Evolutionary conservation across 2,888 invertebrate genomes (phyloP).

Genomic region (Mechanitis mazaeus): DNA sequence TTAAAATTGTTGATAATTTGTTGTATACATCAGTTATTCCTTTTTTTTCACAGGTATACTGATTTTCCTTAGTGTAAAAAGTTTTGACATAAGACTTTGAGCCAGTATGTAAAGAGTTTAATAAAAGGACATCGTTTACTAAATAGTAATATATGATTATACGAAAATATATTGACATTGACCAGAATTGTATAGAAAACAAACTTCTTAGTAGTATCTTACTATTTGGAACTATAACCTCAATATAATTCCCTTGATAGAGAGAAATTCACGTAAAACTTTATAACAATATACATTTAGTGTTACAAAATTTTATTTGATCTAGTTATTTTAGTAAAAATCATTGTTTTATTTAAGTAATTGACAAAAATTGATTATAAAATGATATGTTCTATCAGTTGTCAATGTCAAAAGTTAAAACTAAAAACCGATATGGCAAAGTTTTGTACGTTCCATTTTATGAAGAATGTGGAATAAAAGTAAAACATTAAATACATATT

Average conservation of each 20-base stretch:
- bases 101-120: constrained; percentile 33
- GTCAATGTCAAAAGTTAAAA: constrained; percentile 16
- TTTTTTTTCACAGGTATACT: constrained; percentile 40
- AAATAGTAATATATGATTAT: constrained; percentile 27
- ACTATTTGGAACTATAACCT: constrained; percentile 32
- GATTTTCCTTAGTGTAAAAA: constrained; percentile 53
- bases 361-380: constrained; percentile 9
- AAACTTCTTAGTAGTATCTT: constrained; percentile 15
- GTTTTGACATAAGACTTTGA: constrained; percentile 45
- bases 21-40: constrained; percentile 32
- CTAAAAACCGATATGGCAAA: neutral
- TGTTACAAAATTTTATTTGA: neutral
- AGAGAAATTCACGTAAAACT: too few species aligned
- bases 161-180: constrained; percentile 40
- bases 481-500: too few species aligned
- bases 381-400: constrained; percentile 41
- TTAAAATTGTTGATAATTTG: constrained; percentile 23
- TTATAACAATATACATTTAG: too few species aligned
- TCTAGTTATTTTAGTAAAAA: constrained; percentile 26
- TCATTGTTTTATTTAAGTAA: constrained; percentile 27
- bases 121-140: constrained; percentile 22
- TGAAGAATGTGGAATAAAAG: constrained; percentile 5
- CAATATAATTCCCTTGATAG: constrained; percentile 12
- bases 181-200: constrained; percentile 23
- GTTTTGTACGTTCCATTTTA: constrained; percentile 11